Evolutionary conservation across 2,113 vertebrate species (phyloP), one percentile per base, ranked within the genome.

Genomic region (Setophaga kirtlandii): DNA sequence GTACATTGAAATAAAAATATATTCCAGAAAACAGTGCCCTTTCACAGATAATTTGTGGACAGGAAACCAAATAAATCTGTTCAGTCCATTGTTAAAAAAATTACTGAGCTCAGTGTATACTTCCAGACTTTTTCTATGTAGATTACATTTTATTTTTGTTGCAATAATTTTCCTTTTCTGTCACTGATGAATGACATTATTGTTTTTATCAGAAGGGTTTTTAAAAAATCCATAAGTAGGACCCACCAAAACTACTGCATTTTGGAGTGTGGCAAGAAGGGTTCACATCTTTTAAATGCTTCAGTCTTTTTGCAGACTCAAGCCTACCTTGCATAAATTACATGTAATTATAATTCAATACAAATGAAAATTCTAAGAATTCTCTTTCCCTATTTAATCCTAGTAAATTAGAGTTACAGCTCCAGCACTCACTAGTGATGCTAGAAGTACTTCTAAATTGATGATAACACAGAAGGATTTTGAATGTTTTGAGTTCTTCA

Each of bases 1-100:
- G 88, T 92, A 63, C n/a, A 78, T 63, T 83, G 59, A 86, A 92
- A 95, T 83, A 94, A 83, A 91, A 94, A 62, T 63, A 75, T 75
- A 53, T 89, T 87, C 53, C 1, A 1, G 74, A 92, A 95, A 94
- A 87, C 23, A 49, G 25, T 89, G 44, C 27, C 56, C 60, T 90
- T 93, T 93, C 52, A 73, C 39, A 80, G 82, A 85, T n/a, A 76
- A 79, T 78, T 87, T 71, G 64, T 82, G 73, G 46, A 83, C 64
- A 84, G 65, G 37, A 89, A 95, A 71, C 70, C 30, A 88, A 82
- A 58, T 77, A 80, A 70, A 80, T 85, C 64, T 88, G 8, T 80
- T 89, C 46, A 75, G 67, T 64, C 31, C 20, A 49, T 88, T 80
- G 52, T 77, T 90, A 35, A 90, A 95, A 90, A 31, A 56, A 31